Conservation (phyloP, 1,140 invertebrate species). For the Acromyrmex heyeri region DNA sequence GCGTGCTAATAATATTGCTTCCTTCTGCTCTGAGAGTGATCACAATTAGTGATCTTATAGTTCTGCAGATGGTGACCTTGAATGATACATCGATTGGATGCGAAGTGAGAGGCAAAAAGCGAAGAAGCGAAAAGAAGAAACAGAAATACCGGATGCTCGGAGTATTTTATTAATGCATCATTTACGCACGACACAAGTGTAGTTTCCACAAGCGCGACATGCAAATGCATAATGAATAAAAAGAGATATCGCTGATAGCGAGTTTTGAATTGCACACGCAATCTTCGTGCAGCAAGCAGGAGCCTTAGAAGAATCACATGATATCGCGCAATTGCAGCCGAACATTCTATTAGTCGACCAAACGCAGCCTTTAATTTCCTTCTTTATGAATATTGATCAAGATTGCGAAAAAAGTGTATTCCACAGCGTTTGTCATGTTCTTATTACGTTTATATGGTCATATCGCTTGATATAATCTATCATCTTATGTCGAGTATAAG, state of each 20-base stretch:
- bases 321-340: not conserved
- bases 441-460: too few relatives aligned
- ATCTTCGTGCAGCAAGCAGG: not conserved
- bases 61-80: conserved; percentile 52
- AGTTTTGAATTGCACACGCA: not conserved
- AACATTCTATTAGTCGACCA: not conserved
- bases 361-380: not conserved
- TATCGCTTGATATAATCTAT: not conserved
- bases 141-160: conserved; percentile 40
- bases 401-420: not conserved
- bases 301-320: not conserved
- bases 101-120: conserved; percentile 32
- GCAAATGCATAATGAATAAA: conserved; percentile 1
- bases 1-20: not conserved
- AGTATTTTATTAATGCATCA: conserved; percentile 21
- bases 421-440: conserved; percentile 2
- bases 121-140: conserved; percentile 19
- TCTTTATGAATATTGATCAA: conserved; percentile 8
- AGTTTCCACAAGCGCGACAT: conserved; percentile 21
- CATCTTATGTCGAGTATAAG: not conserved
- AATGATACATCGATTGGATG: not conserved
- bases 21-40: conserved; percentile 25
- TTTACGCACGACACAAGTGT: conserved; percentile 16
- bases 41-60: conserved; percentile 29
- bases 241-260: conserved; percentile 4